phyloP scores from a whole-genome alignment of 2,113 vertebrate species.

The Megaptera novaeangliae region DNA sequence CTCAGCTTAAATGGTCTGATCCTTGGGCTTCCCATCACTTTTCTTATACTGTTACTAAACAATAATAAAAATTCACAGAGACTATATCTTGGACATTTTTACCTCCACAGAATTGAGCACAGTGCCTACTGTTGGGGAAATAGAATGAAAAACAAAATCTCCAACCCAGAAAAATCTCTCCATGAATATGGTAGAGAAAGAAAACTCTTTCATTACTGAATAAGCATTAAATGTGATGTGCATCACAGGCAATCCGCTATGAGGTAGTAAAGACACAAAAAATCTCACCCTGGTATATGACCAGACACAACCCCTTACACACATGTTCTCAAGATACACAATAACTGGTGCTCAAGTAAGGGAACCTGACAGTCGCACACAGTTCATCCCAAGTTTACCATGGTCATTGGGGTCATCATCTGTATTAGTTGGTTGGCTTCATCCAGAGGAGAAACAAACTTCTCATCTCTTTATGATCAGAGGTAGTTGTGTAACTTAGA shows the following conservation, averaged over 20 bases:
- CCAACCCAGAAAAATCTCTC: background rate
- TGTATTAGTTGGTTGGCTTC: background rate
- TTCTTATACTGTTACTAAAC: background rate
- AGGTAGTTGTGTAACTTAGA: background rate
- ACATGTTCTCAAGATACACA: background rate
- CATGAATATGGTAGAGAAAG: background rate
- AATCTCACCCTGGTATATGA: background rate
- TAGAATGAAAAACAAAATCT: background rate
- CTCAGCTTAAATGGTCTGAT: background rate
- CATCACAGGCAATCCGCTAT: rapidly evolving
- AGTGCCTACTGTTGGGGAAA: background rate
- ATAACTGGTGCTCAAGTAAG: background rate
- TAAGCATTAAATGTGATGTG: background rate
- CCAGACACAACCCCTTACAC: background rate
- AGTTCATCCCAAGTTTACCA: background rate
- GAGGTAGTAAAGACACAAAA: background rate
- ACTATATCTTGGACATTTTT: background rate
- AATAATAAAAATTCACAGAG: background rate
- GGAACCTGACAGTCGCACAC: background rate
- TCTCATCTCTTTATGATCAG: background rate
- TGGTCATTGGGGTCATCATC: background rate
- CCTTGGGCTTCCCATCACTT: background rate
- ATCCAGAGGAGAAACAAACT: background rate
- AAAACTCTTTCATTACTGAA: background rate
- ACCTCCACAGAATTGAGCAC: background rate